Conservation (phyloP, 1,140 invertebrate genomes). For the Drosophila persimilis region DNA sequence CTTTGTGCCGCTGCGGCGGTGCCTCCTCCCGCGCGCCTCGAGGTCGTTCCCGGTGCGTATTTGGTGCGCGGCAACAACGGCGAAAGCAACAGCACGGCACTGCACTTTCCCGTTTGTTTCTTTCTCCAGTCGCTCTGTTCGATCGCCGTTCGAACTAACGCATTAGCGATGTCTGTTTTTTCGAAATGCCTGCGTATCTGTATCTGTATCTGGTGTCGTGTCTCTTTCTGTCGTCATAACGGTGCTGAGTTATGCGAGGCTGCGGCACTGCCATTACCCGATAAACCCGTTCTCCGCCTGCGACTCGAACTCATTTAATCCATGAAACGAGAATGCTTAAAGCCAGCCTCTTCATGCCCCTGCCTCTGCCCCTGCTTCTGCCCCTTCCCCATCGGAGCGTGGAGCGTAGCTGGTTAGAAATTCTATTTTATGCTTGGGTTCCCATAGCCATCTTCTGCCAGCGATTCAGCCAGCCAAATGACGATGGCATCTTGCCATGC, state of each 20-base stretch:
- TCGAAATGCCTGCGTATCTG: background rate
- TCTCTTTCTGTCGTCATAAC: conserved; percentile 40
- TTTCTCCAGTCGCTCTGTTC: background rate
- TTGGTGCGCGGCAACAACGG: conserved; percentile 58
- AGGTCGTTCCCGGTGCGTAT: conserved; percentile 74
- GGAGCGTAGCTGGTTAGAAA: conserved; percentile 60
- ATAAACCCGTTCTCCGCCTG: conserved; percentile 56
- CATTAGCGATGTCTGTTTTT: conserved; percentile 36
- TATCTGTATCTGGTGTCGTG: background rate
- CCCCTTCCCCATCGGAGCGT: conserved; percentile 20
- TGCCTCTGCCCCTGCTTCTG: background rate
- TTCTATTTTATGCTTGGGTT: conserved; percentile 74
- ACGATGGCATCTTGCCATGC: conserved; percentile 75
- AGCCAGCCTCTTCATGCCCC: conserved; percentile 27
- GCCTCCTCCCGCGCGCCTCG: conserved; percentile 38
- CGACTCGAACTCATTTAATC: conserved; percentile 60
- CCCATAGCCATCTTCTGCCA: conserved; percentile 54
- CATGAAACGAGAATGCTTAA: conserved; percentile 61
- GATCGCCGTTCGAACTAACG: conserved; percentile 1
- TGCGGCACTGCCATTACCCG: conserved; percentile 17
- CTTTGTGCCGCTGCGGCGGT: conserved; percentile 59
- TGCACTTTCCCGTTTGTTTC: conserved; percentile 1
- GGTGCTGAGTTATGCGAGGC: conserved; percentile 52
- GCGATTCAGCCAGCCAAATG: conserved; percentile 60
- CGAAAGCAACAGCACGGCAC: conserved; percentile 20